Conservation (phyloP, 2,113 vertebrate genomes). For the Gasterosteus aculeatus region DNA sequence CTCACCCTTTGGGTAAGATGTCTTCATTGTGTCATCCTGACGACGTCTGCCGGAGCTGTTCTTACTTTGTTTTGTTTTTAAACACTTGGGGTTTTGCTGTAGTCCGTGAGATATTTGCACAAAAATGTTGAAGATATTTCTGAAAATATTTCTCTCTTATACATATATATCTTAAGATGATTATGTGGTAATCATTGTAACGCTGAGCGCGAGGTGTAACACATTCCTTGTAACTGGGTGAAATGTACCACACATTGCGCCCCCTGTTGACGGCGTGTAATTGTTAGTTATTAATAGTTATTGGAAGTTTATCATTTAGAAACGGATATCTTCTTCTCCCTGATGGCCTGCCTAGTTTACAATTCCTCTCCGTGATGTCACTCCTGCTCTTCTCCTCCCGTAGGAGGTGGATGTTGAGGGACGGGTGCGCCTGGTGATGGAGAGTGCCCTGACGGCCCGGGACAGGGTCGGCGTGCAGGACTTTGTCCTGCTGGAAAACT, state of each 20-base stretch:
- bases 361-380: background rate
- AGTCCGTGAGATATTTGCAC: background rate
- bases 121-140: slow-evolving; percentile 5
- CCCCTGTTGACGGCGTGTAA: slow-evolving; percentile 31
- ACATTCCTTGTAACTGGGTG: slow-evolving; percentile 12
- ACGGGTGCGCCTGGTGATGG: slow-evolving; percentile 92
- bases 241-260: slow-evolving; percentile 4
- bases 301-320: background rate
- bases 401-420: slow-evolving; percentile 91
- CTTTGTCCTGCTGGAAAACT: slow-evolving; percentile 95
- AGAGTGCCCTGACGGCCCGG: slow-evolving; percentile 92
- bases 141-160: background rate
- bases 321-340: background rate
- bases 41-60: background rate
- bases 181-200: slow-evolving; percentile 15
- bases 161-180: background rate
- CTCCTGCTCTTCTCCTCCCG: slow-evolving; percentile 16
- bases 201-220: slow-evolving; percentile 17
- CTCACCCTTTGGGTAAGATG: slow-evolving; percentile 64
- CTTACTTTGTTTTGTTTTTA: slow-evolving; percentile 15
- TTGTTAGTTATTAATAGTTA: slow-evolving; percentile 1
- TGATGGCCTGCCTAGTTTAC: background rate
- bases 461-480: slow-evolving; percentile 98
- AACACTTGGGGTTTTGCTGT: slow-evolving; percentile 7
- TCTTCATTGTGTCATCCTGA: slow-evolving; percentile 55